Evolutionary conservation across 2,797 vertebrate genomes (phyloP).

Genomic region (Sebastes taczanowskii): DNA sequence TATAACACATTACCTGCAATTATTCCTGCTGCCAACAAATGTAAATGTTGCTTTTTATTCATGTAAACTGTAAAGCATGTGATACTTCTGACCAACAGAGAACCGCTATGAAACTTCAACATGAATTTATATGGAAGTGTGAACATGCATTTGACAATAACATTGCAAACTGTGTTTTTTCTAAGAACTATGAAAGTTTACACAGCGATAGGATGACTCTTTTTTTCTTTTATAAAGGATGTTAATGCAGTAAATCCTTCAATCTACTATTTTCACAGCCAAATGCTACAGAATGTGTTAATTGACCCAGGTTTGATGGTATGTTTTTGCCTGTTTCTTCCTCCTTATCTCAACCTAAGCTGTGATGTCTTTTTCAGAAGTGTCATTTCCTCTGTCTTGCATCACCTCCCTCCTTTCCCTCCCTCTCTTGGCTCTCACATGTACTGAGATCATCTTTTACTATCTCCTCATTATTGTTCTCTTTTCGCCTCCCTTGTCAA

Average conservation of each 20-base stretch:
- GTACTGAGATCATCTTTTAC: not conserved
- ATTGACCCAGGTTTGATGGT: not conserved
- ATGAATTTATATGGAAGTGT: not conserved
- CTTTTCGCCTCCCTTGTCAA: not conserved
- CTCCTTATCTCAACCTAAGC: not conserved
- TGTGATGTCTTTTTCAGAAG: not conserved
- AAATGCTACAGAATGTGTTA: not conserved
- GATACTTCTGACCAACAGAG: not conserved
- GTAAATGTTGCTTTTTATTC: not conserved
- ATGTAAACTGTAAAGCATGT: not conserved
- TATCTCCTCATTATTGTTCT: not conserved
- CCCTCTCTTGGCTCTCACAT: not conserved
- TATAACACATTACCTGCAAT: not conserved
- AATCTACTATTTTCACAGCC: not conserved
- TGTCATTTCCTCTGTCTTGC: slow-evolving; percentile 17
- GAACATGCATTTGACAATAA: not conserved
- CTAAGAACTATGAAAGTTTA: not conserved
- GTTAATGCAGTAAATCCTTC: not conserved
- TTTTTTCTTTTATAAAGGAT: not conserved
- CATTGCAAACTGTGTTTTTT: not conserved
- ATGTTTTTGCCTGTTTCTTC: not conserved
- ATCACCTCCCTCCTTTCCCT: not conserved
- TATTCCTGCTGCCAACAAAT: not conserved
- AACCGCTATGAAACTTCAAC: not conserved
- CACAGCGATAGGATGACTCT: not conserved